Conservation (phyloP, 2,888 invertebrate species). For the Chloromyia formosa region DNA sequence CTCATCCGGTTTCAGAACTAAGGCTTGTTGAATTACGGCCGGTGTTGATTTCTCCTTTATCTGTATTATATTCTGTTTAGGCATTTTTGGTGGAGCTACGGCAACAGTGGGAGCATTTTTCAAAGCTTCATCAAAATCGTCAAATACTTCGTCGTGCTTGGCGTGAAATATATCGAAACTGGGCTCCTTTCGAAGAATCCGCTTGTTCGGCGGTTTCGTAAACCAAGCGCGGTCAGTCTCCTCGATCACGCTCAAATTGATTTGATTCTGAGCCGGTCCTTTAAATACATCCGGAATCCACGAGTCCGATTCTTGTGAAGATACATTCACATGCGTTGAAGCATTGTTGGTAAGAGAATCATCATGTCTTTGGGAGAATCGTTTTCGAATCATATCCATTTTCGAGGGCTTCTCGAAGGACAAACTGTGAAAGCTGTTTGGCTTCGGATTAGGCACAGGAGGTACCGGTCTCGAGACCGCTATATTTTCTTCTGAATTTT, state of each 20-base stretch:
- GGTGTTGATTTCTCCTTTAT: too few species aligned
- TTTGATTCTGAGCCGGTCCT: slow-evolving; percentile 35
- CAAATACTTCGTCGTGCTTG: slow-evolving; percentile 56
- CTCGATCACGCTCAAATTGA: slow-evolving; percentile 51
- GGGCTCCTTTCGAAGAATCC: slow-evolving; percentile 44
- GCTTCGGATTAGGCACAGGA: slow-evolving; percentile 37
- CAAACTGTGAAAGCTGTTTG: background rate
- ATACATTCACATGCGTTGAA: slow-evolving; percentile 43
- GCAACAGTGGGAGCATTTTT: slow-evolving; percentile 58
- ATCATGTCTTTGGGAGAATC: slow-evolving; percentile 8
- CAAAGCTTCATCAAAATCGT: slow-evolving; percentile 60
- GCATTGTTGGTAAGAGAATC: background rate
- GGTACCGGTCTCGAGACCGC: slow-evolving; percentile 55
- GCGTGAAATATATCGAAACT: slow-evolving; percentile 61
- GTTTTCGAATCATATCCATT: slow-evolving; percentile 15
- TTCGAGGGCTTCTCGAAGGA: background rate
- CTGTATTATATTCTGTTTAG: too few species aligned
- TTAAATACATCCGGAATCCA: slow-evolving; percentile 55
- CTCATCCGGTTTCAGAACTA: background rate
- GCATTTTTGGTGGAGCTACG: too few species aligned
- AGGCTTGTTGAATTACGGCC: background rate
- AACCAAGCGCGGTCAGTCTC: slow-evolving; percentile 55
- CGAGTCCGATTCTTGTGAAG: slow-evolving; percentile 55
- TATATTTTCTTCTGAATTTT: slow-evolving; percentile 31
- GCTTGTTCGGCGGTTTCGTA: too few species aligned